phyloP scores from a whole-genome alignment of 2,113 vertebrate species.

The Bubo blakistoni region DNA sequence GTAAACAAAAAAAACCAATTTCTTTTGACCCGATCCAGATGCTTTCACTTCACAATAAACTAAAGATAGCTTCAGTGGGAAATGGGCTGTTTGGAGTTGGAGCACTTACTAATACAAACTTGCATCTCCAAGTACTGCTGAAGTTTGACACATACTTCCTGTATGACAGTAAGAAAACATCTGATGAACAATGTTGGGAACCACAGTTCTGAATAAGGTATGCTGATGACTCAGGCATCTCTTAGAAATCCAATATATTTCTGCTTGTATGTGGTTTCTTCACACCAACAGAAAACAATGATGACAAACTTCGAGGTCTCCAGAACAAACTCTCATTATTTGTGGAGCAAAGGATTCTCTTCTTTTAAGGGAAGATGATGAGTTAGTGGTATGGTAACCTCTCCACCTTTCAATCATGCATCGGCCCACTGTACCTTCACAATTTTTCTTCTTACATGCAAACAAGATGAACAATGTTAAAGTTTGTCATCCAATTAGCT shows the following conservation, averaged over 20 bases:
- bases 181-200: conserved; percentile 32
- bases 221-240: conserved; percentile 31
- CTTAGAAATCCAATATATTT: neutral
- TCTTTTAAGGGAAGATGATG: neutral
- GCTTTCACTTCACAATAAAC: conserved; percentile 5
- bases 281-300: neutral
- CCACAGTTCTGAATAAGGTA: neutral
- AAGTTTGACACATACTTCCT: conserved; percentile 45
- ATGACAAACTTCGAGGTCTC: conserved; percentile 4
- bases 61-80: conserved; percentile 25
- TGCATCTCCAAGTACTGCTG: neutral
- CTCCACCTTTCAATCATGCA: neutral
- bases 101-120: conserved; percentile 24
- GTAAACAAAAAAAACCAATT: neutral
- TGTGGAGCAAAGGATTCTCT: neutral
- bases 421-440: neutral
- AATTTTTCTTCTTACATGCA: neutral
- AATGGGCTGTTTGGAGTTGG: neutral
- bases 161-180: conserved; percentile 17
- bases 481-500: neutral
- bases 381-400: neutral
- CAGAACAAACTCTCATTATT: neutral
- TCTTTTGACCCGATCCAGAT: neutral
- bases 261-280: conserved; percentile 5
- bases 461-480: neutral